phyloP scores from a whole-genome alignment of 2,888 invertebrate species.

The Empis livida region DNA sequence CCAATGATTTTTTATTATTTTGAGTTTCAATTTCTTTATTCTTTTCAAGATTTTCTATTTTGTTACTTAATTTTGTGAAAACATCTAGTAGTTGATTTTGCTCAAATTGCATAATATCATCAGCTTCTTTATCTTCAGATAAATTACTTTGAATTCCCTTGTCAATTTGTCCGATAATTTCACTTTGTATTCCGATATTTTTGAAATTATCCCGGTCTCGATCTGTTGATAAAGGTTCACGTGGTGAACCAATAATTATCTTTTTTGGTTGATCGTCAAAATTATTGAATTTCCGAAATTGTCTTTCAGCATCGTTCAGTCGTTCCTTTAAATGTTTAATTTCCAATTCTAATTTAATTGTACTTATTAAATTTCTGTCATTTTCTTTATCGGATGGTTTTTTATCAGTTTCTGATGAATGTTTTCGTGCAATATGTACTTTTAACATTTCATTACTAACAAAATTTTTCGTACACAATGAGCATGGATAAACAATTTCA shows the following conservation, averaged over 20 bases:
- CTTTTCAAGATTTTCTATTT: constrained; percentile 2
- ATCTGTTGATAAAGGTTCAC: no score
- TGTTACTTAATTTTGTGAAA: not conserved
- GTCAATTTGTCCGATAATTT: not conserved
- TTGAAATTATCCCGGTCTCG: not conserved
- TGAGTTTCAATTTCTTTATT: not conserved
- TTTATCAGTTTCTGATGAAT: constrained; percentile 13
- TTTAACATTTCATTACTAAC: constrained; percentile 32
- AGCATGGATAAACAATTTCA: constrained; percentile 32
- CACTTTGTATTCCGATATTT: constrained; percentile 5
- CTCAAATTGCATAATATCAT: constrained; percentile 5
- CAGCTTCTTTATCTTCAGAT: constrained; percentile 12
- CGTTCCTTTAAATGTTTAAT: constrained; percentile 51
- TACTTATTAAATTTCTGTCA: constrained; percentile 40
- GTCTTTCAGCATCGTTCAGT: constrained; percentile 45
- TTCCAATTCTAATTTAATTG: constrained; percentile 49
- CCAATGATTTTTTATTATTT: constrained; percentile 5
- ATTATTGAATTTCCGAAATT: constrained; percentile 31
- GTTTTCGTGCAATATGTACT: constrained; percentile 28
- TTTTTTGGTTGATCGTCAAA: not conserved
- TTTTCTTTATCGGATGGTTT: constrained; percentile 21
- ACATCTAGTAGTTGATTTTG: not conserved
- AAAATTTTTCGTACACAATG: constrained; percentile 32
- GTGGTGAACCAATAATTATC: not conserved
- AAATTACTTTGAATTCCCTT: constrained; percentile 14